A percentile compares a stretch with the other conserved stretches of the same genome.
Evolutionary conservation across 2,888 invertebrate genomes (phyloP).

Genomic region (Diploptera punctata): DNA sequence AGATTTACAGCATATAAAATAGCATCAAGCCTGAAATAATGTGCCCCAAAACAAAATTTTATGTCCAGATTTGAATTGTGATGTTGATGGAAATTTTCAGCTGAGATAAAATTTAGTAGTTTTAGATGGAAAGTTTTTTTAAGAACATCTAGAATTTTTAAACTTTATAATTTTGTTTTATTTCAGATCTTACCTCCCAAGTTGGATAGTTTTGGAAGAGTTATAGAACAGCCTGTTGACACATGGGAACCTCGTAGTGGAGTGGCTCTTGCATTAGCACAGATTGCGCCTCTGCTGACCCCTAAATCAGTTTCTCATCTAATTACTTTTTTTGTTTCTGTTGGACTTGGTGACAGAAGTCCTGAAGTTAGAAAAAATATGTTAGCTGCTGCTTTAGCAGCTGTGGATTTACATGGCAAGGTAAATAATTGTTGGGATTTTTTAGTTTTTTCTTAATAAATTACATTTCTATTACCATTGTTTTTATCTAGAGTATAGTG

Average conservation of each 20-base stretch:
- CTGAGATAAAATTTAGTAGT: no score
- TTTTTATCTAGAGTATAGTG: no score
- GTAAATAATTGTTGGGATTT: constrained; percentile 58
- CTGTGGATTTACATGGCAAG: constrained; percentile 93
- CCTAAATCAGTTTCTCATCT: constrained; percentile 71
- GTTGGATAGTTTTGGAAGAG: constrained; percentile 91
- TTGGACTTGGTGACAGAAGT: constrained; percentile 86
- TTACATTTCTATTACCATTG: background rate
- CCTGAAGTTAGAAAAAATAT: constrained; percentile 80
- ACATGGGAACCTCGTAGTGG: constrained; percentile 92
- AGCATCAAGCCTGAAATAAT: no score
- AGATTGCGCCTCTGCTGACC: constrained; percentile 77
- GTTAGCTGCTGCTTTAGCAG: constrained; percentile 91
- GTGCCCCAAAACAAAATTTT: no score
- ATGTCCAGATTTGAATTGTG: no score
- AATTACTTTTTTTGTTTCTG: constrained; percentile 84
- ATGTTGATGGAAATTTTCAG: no score
- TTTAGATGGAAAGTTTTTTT: no score
- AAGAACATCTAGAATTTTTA: no score
- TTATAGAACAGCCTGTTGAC: constrained; percentile 84
- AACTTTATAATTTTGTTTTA: constrained; percentile 31
- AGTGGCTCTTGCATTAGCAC: constrained; percentile 80
- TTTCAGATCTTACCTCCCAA: constrained; percentile 78
- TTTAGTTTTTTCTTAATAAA: background rate
- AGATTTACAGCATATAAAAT: no score